Evolutionary conservation across 1,140 invertebrate species (phyloP).

Genomic region (Hyposmocoma kahamanoa): DNA sequence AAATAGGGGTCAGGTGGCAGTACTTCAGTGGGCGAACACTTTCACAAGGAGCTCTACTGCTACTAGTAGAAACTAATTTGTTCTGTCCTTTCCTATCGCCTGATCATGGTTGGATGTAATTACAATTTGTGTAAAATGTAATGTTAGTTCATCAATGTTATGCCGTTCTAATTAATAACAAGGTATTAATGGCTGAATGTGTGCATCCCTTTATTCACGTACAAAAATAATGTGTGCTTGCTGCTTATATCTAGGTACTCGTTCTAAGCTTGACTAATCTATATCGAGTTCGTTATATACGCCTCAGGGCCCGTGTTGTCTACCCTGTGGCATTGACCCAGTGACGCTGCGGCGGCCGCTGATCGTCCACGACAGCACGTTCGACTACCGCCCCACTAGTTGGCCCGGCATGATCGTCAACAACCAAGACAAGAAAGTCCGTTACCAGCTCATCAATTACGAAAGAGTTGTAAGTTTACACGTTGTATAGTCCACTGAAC

Average conservation of each 20-base stretch:
- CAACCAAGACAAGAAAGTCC: conserved; percentile 58
- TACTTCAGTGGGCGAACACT: too few species aligned
- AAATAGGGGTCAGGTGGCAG: too few species aligned
- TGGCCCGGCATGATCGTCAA: conserved; percentile 58
- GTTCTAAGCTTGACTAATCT: too few species aligned
- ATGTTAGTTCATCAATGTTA: too few species aligned
- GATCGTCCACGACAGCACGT: conserved; percentile 60
- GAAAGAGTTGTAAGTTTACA: conserved; percentile 42
- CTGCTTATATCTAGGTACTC: too few species aligned
- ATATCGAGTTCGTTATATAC: background rate
- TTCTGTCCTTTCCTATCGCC: too few species aligned
- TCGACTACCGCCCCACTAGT: conserved; percentile 58
- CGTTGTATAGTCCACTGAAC: too few species aligned
- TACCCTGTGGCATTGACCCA: conserved; percentile 52
- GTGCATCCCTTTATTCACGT: background rate
- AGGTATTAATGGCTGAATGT: background rate
- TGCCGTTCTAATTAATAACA: too few species aligned
- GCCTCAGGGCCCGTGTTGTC: conserved; percentile 38
- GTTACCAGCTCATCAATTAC: conserved; percentile 56
- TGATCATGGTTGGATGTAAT: too few species aligned
- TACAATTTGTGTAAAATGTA: too few species aligned
- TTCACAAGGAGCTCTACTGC: too few species aligned
- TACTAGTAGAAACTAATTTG: too few species aligned
- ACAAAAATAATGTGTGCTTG: background rate
- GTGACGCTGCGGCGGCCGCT: conserved; percentile 50